Conservation (phyloP, 2,113 vertebrate genomes). For the Mormyrus iriodes region DNA sequence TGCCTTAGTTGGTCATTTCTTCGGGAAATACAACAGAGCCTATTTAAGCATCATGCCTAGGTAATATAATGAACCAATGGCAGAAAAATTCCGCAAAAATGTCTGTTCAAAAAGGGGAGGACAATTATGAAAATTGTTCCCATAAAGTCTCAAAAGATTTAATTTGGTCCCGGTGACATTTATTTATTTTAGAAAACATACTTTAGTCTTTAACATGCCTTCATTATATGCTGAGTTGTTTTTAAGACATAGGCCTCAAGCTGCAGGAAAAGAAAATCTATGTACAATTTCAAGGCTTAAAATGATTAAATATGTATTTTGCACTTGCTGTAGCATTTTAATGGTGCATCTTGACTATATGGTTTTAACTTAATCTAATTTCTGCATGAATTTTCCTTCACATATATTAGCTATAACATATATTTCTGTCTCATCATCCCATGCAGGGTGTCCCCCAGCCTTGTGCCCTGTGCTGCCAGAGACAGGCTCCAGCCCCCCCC, state of each 20-base stretch:
- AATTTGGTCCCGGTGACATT: background rate
- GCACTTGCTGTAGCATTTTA: background rate
- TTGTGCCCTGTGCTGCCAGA: too few relatives aligned
- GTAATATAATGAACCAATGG: background rate
- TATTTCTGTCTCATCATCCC: background rate
- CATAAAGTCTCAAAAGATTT: background rate
- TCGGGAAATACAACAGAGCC: background rate
- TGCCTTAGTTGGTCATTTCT: background rate
- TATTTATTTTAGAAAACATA: background rate
- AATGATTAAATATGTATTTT: background rate
- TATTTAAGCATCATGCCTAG: background rate
- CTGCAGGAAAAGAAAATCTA: background rate
- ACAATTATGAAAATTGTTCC: constrained; percentile 8
- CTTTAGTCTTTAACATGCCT: background rate
- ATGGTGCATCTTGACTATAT: background rate
- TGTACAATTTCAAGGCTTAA: background rate
- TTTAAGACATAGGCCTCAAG: background rate
- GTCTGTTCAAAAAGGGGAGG: background rate
- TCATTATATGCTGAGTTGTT: background rate
- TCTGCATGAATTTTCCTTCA: background rate
- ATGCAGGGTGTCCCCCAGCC: too few relatives aligned
- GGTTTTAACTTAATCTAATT: background rate
- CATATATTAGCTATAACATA: background rate
- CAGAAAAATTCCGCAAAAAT: background rate
- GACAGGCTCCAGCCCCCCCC: background rate